A percentile compares a stretch with the other conserved stretches of the same genome.
Evolutionary conservation across 2,888 invertebrate species (phyloP).

Genomic region (Syritta pipiens): DNA sequence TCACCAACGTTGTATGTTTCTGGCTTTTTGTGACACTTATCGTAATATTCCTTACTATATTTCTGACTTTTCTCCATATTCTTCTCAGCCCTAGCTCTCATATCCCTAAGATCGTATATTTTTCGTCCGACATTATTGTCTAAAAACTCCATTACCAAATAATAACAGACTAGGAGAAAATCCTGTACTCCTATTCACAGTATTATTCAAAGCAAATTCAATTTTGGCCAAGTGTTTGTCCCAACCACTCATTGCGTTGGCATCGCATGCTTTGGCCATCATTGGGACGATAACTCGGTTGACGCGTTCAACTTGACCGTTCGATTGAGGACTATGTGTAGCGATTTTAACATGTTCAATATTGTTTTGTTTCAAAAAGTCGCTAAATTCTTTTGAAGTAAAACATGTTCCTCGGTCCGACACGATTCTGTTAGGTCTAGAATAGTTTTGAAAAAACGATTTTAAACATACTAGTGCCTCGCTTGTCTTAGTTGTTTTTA

Average conservation of each 20-base stretch:
- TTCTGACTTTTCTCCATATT: background rate
- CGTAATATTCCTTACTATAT: background rate
- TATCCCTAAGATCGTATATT: background rate
- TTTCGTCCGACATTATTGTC: background rate
- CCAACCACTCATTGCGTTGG: conserved; percentile 11
- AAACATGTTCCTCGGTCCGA: conserved; percentile 75
- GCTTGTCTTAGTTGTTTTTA: no score
- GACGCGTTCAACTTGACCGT: background rate
- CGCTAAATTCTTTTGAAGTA: conserved; percentile 73
- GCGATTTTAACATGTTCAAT: conserved; percentile 24
- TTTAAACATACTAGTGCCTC: conserved; percentile 21
- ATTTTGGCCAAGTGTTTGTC: conserved; percentile 40
- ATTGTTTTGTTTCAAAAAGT: conserved; percentile 50
- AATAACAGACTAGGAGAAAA: conserved; percentile 71
- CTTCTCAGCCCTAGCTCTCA: background rate
- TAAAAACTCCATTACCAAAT: conserved; percentile 62
- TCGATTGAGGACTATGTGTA: background rate
- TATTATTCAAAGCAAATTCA: conserved; percentile 71
- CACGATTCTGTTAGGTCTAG: conserved; percentile 73
- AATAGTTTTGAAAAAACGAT: conserved; percentile 39
- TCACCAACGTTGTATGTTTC: background rate
- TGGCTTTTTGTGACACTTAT: background rate
- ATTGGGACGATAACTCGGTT: no score
- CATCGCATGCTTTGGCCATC: conserved; percentile 18
- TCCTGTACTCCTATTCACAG: conserved; percentile 70